Conservation (phyloP, 2,797 vertebrate genomes). For the Selene dorsalis region DNA sequence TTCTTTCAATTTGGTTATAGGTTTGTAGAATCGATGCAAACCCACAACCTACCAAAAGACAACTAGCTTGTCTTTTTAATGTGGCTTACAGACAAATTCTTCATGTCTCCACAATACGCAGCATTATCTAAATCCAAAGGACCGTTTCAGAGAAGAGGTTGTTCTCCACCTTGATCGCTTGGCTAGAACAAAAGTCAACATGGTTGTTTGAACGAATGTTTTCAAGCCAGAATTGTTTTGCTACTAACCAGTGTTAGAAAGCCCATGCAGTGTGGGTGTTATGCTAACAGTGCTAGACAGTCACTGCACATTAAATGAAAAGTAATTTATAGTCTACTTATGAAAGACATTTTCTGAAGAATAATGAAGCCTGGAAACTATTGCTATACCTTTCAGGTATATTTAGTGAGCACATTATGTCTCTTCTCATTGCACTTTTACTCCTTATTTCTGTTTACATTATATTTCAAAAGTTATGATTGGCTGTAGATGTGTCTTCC, state of each 20-base stretch:
- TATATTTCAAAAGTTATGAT: conserved; percentile 3
- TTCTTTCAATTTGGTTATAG: conserved; percentile 5
- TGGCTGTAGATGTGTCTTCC: not conserved
- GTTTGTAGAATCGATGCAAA: not conserved
- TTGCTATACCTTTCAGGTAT: not conserved
- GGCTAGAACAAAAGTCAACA: conserved; percentile 1
- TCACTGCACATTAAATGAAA: not conserved
- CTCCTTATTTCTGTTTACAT: conserved; percentile 46
- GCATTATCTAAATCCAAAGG: not conserved
- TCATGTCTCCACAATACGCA: not conserved
- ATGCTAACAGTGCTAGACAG: not conserved
- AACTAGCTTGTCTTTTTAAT: not conserved
- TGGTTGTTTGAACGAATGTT: conserved; percentile 9
- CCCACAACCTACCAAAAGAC: conserved; percentile 1
- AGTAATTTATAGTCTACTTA: not conserved
- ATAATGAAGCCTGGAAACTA: not conserved
- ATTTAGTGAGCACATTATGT: not conserved
- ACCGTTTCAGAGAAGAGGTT: not conserved
- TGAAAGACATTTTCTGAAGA: not conserved
- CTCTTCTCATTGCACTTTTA: conserved; percentile 48
- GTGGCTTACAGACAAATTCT: conserved; percentile 1
- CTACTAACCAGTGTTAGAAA: not conserved
- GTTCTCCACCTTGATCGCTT: not conserved
- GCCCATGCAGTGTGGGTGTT: not conserved
- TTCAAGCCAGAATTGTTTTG: conserved; percentile 2